phyloP scores from a whole-genome alignment of 1,140 invertebrate genomes.

The Drosophila mayri region DNA sequence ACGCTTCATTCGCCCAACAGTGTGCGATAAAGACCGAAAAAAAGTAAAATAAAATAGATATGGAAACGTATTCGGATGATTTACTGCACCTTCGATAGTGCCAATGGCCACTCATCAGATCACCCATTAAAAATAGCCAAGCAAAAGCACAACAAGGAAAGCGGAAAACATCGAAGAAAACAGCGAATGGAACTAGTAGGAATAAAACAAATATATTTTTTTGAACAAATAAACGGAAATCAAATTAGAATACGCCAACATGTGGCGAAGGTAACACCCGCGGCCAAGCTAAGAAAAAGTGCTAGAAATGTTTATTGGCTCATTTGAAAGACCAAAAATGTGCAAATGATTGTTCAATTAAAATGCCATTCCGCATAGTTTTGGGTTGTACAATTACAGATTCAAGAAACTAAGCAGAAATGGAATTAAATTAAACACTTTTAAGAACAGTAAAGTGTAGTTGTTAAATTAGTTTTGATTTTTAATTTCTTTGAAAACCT shows the following conservation, averaged over 20 bases:
- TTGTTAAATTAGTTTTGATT: no score
- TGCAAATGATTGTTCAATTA: conserved; percentile 53
- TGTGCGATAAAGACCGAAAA: conserved; percentile 57
- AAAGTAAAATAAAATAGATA: conserved; percentile 53
- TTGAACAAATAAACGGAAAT: conserved; percentile 68
- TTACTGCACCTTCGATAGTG: conserved; percentile 59
- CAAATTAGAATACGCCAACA: conserved; percentile 31
- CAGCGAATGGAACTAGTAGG: conserved; percentile 15
- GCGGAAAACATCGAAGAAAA: conserved; percentile 18
- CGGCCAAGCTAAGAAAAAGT: conserved; percentile 16
- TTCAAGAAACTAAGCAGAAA: background rate
- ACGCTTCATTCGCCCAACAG: conserved; percentile 52
- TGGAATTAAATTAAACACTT: background rate
- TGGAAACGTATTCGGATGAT: conserved; percentile 58
- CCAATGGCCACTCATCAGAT: conserved; percentile 47
- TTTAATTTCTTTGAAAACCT: background rate
- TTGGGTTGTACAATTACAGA: background rate
- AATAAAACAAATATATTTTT: conserved; percentile 51
- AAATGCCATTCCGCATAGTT: conserved; percentile 41
- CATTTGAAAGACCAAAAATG: conserved; percentile 42
- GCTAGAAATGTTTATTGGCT: conserved; percentile 33
- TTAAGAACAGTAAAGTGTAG: background rate
- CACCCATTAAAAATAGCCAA: conserved; percentile 68
- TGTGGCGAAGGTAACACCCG: conserved; percentile 24
- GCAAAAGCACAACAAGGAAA: conserved; percentile 34